Evolutionary conservation across 1,140 invertebrate genomes (phyloP).

Genomic region (Brachionus sp.): DNA sequence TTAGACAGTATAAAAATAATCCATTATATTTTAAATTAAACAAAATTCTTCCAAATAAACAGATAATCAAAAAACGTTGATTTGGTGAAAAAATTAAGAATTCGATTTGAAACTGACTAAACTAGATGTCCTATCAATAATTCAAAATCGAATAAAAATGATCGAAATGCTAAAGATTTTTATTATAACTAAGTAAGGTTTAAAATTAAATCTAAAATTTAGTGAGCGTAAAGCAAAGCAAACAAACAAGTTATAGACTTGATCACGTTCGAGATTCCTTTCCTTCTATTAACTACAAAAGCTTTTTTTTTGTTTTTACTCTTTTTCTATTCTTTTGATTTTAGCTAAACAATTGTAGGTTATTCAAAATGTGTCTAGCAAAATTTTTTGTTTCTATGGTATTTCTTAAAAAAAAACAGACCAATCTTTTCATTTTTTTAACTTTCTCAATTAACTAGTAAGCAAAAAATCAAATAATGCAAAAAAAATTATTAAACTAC

Average conservation of each 20-base stretch:
- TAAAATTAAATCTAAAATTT: neutral
- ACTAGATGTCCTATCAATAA: neutral
- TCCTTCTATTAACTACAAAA: neutral
- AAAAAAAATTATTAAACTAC: too few species aligned
- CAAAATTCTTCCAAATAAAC: neutral
- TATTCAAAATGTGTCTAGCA: neutral
- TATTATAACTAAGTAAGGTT: neutral
- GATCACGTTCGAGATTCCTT: neutral
- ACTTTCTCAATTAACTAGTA: neutral
- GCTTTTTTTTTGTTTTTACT: neutral
- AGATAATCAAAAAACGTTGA: neutral
- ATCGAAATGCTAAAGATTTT: neutral
- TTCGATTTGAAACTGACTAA: neutral
- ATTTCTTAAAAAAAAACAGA: neutral
- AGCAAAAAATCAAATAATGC: neutral
- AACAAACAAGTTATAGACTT: neutral
- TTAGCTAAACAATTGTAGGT: neutral
- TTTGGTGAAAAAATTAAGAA: conserved; percentile 9
- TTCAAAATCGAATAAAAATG: neutral
- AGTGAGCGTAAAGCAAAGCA: neutral
- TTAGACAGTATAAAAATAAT: neutral
- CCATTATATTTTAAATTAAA: neutral
- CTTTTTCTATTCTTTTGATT: neutral
- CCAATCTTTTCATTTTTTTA: neutral
- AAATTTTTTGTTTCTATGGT: neutral